Conservation (phyloP, 2,797 vertebrate genomes). For the Bovichtus variegatus region DNA sequence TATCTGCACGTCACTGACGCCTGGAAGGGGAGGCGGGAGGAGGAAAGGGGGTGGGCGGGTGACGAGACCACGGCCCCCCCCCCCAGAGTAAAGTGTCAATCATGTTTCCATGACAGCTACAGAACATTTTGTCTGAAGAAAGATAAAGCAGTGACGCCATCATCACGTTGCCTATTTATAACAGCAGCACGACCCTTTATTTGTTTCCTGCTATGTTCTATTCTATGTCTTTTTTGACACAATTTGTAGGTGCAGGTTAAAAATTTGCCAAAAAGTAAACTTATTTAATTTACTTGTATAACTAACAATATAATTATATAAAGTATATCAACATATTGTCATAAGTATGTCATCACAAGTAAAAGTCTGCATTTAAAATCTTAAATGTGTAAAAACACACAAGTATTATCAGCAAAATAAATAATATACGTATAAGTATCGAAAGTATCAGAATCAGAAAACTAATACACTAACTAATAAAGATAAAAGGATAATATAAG, state of each 20-base stretch:
- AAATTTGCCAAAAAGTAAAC: neutral
- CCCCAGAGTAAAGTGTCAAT: constrained; percentile 47
- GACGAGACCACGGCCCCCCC: constrained; percentile 8
- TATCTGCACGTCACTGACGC: constrained; percentile 76
- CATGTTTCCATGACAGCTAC: constrained; percentile 54
- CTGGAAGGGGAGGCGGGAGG: constrained; percentile 13
- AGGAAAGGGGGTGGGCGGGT: constrained; percentile 32
- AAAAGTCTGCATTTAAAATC: neutral
- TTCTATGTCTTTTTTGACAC: neutral
- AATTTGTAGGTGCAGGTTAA: neutral
- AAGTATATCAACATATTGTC: too few relatives aligned
- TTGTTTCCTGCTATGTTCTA: accelerated
- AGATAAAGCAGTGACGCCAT: neutral
- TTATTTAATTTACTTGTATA: neutral
- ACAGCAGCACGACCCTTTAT: neutral
- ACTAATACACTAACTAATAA: too few relatives aligned
- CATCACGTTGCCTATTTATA: neutral
- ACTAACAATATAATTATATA: too few relatives aligned
- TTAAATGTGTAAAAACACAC: neutral
- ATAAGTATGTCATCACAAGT: neutral
- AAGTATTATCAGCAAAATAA: neutral
- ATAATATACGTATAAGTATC: neutral
- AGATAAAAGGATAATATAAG: too few relatives aligned
- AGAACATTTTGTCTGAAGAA: neutral
- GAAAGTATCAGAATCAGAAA: too few relatives aligned